Evolutionary conservation across 2,888 invertebrate species (phyloP).

Genomic region (Tanytarsus gracilentus): DNA sequence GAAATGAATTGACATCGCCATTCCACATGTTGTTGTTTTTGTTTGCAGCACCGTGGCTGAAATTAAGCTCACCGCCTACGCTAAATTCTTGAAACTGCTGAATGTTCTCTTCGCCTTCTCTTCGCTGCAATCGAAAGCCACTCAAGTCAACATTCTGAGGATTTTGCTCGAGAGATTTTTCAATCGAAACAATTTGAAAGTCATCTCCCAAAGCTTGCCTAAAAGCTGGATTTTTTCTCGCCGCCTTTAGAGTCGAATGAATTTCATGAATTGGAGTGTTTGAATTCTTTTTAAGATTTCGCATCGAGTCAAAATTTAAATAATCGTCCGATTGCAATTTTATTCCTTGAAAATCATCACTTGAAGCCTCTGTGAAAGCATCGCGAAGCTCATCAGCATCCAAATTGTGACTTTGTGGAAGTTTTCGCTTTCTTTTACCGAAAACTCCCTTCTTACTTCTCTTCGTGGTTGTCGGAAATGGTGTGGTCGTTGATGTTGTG

Average conservation of each 20-base stretch:
- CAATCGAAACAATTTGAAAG: slow-evolving; percentile 7
- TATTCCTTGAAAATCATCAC: slow-evolving; percentile 12
- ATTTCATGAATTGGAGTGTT: neutral
- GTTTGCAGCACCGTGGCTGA: neutral
- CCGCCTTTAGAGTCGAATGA: slow-evolving; percentile 11
- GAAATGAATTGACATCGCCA: slow-evolving; percentile 8
- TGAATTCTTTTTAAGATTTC: neutral
- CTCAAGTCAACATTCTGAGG: neutral
- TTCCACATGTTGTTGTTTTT: too few relatives aligned
- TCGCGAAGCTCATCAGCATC: slow-evolving; percentile 39
- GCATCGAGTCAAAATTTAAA: slow-evolving; percentile 15
- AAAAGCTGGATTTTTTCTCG: neutral
- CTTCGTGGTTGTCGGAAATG: slow-evolving; percentile 32
- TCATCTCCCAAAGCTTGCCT: slow-evolving; percentile 10
- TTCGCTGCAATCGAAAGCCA: slow-evolving; percentile 13
- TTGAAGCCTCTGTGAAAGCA: slow-evolving; percentile 35
- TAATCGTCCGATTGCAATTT: neutral
- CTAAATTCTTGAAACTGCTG: neutral
- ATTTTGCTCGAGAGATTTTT: slow-evolving; percentile 16
- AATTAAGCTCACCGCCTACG: slow-evolving; percentile 6
- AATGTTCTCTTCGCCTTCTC: neutral
- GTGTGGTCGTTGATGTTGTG: slow-evolving; percentile 17
- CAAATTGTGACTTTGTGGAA: slow-evolving; percentile 36
- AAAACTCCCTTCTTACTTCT: slow-evolving; percentile 30
- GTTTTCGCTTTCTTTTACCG: slow-evolving; percentile 30